phyloP scores from a whole-genome alignment of 2,888 invertebrate genomes.

The Rotaria magnacalcarata region DNA sequence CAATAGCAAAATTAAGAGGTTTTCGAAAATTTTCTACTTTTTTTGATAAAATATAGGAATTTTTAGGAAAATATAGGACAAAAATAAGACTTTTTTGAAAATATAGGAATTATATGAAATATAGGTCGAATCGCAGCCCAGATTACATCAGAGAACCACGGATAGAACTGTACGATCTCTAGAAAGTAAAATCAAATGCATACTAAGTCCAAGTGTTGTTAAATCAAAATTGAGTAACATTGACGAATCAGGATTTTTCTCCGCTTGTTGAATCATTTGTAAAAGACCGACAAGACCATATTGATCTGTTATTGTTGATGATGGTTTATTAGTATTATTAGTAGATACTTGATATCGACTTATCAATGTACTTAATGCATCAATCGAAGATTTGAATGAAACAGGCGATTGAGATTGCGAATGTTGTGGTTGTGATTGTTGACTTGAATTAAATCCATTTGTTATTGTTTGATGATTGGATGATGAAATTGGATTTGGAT shows the following conservation, averaged over 20 bases:
- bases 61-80: no score
- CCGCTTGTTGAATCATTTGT: conserved; percentile 93
- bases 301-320: conserved; percentile 97
- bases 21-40: no score
- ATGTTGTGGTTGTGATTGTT: not conserved
- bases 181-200: conserved; percentile 80
- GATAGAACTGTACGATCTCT: no score
- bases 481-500: not conserved
- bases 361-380: not conserved
- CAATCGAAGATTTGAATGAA: not conserved
- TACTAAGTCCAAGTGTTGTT: conserved; percentile 91
- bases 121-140: no score
- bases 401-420: not conserved
- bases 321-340: conserved; percentile 63
- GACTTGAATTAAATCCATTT: not conserved
- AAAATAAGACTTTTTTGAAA: no score
- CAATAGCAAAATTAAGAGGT: no score
- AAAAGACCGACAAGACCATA: conserved; percentile 97
- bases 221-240: conserved; percentile 93
- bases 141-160: no score
- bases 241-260: conserved; percentile 91
- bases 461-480: not conserved
- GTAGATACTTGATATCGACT: not conserved
- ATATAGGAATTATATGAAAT: no score
- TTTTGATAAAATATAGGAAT: no score